A percentile compares a stretch with the other conserved stretches of the same genome.
These are phyloP conservation scores for Cairina moschata DNA, from an alignment of 2,113 vertebrate genomes.

Conservation along the genomic window DNA sequence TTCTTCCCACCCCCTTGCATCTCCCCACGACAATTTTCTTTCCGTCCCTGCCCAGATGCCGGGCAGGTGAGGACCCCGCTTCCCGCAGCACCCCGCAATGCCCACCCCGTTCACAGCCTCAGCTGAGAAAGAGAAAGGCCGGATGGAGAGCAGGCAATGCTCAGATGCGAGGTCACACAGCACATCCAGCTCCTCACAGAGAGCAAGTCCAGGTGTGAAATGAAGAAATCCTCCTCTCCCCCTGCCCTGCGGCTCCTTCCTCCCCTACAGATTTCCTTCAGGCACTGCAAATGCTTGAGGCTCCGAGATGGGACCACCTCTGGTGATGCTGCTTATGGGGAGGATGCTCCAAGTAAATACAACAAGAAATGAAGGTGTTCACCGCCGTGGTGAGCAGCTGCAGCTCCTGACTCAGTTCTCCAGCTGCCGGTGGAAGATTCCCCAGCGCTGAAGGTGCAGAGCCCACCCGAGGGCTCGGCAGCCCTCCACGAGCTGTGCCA, in stretches of 20 bases:
- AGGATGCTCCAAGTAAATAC: not conserved
- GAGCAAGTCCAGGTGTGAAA: not conserved
- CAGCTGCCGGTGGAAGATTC: not conserved
- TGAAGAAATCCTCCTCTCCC: not conserved
- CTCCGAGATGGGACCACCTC: not conserved
- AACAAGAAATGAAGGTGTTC: not conserved
- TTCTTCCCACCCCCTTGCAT: not conserved
- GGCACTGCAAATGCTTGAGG: not conserved
- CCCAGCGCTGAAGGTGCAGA: not conserved
- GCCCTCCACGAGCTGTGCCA: not conserved
- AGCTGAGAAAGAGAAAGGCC: not conserved
- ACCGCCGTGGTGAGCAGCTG: not conserved
- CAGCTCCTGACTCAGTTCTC: not conserved
- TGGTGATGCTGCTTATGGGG: not conserved
- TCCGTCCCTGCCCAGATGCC: not conserved
- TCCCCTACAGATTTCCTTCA: not conserved
- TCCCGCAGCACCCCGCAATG: not conserved
- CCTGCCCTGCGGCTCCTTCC: not conserved
- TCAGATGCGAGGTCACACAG: not conserved
- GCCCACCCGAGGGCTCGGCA: not conserved
- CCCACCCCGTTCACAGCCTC: not conserved
- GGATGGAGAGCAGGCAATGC: not conserved
- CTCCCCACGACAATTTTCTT: not conserved
- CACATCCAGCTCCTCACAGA: not conserved
- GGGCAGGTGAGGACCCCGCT: fast-evolving